phyloP scores from a whole-genome alignment of 1,140 invertebrate species.

The Zaprionus capensis region DNA sequence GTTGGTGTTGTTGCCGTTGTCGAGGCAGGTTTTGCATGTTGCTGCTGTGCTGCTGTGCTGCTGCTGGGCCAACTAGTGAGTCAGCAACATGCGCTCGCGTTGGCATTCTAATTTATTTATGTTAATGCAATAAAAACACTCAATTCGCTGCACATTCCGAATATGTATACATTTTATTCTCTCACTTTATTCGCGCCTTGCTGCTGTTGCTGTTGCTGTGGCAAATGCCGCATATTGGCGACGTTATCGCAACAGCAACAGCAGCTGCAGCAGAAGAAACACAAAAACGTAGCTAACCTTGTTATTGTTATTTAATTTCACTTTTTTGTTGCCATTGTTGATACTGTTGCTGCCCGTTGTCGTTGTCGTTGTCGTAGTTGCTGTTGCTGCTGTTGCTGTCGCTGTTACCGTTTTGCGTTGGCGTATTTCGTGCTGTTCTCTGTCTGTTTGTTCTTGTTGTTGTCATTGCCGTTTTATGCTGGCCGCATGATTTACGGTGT shows the following conservation, averaged over 20 bases:
- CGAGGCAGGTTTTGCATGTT: conserved; percentile 34
- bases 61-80: conserved; percentile 43
- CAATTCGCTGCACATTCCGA: conserved; percentile 70
- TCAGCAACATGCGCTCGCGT: conserved; percentile 52
- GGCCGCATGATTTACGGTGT: conserved; percentile 67
- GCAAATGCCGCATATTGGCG: conserved; percentile 54
- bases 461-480: conserved; percentile 23
- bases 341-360: conserved; percentile 50
- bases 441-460: conserved; percentile 16
- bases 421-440: conserved; percentile 30
- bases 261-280: conserved; percentile 44
- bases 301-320: conserved; percentile 82
- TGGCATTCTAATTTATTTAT: conserved; percentile 80
- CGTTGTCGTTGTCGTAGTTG: conserved; percentile 50
- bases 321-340: conserved; percentile 61
- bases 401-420: conserved; percentile 58
- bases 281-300: conserved; percentile 66
- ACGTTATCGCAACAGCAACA: conserved; percentile 54
- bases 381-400: conserved; percentile 34
- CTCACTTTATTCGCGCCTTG: conserved; percentile 26
- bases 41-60: conserved; percentile 30
- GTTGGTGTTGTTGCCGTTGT: conserved; percentile 35
- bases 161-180: conserved; percentile 23
- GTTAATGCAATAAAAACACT: conserved; percentile 82
- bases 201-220: conserved; percentile 25